Evolutionary conservation across 2,797 vertebrate genomes (phyloP).

Genomic region (Malacoraja senta): DNA sequence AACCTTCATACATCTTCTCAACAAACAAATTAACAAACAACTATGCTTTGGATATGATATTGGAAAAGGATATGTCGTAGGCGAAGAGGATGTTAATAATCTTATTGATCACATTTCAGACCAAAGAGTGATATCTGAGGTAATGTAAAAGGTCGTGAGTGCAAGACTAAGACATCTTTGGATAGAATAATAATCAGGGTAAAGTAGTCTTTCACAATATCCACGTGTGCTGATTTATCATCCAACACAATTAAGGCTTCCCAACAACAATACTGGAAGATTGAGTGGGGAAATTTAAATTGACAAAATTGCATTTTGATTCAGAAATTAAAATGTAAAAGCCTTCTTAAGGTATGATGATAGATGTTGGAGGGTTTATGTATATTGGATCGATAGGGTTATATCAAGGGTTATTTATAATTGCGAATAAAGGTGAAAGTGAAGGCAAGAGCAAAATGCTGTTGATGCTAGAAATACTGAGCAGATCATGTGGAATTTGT

Average conservation of each 20-base stretch:
- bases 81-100: constrained; percentile 42
- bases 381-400: too few relatives aligned
- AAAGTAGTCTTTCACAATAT: not conserved
- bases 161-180: not conserved
- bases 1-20: constrained; percentile 39
- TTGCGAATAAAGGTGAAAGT: too few relatives aligned
- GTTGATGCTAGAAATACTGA: too few relatives aligned
- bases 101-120: constrained; percentile 43
- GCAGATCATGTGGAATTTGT: too few relatives aligned
- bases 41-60: constrained; percentile 43
- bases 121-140: constrained; percentile 40
- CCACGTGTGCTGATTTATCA: not conserved
- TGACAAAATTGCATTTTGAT: not conserved
- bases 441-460: too few relatives aligned
- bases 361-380: too few relatives aligned
- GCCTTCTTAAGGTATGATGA: too few relatives aligned
- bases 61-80: constrained; percentile 43
- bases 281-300: not conserved
- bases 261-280: not conserved
- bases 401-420: too few relatives aligned
- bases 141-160: constrained; percentile 7
- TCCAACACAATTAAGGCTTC: not conserved
- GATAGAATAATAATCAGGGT: not conserved
- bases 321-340: not conserved
- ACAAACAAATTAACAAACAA: constrained; percentile 42